Percentiles rank a stretch among this genome's conserved stretches.
These are phyloP conservation scores for Zoroaster sp. DNA, from an alignment of 53 echinoderm and acorn worm genomes.

Conservation along the genomic window DNA sequence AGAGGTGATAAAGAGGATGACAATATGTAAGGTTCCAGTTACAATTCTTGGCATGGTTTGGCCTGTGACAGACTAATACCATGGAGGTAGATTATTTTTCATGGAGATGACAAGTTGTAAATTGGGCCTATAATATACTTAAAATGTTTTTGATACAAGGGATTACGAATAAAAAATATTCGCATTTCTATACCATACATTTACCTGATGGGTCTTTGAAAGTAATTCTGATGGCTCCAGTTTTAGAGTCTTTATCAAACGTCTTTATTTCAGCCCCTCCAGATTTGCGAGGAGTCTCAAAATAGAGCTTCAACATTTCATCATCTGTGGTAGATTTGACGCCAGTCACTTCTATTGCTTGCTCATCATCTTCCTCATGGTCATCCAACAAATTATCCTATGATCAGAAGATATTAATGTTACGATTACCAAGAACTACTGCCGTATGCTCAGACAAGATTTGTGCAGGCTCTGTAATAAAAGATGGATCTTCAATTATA, in stretches of 20 bases:
- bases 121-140: too few species aligned
- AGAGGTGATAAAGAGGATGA: neutral
- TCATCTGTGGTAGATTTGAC: neutral
- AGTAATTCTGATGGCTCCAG: neutral
- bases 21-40: neutral
- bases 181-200: too few species aligned
- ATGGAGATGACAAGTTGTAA: too few species aligned
- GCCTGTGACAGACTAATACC: too few species aligned
- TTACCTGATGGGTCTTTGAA: constrained; percentile 10
- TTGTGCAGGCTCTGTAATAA: too few species aligned
- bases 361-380: neutral
- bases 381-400: neutral
- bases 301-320: constrained; percentile 16
- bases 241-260: neutral
- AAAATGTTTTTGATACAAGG: too few species aligned
- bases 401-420: neutral
- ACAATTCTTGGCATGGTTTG: too few species aligned
- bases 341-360: constrained; percentile 9
- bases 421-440: neutral
- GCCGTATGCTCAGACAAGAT: too few species aligned
- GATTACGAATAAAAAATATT: too few species aligned
- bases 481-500: too few species aligned
- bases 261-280: constrained; percentile 39
- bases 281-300: constrained; percentile 37
- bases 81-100: too few species aligned